These are phyloP conservation scores for Spizaetus ornatus DNA, from an alignment of 2,113 vertebrate species.

Conservation along the genomic window DNA sequence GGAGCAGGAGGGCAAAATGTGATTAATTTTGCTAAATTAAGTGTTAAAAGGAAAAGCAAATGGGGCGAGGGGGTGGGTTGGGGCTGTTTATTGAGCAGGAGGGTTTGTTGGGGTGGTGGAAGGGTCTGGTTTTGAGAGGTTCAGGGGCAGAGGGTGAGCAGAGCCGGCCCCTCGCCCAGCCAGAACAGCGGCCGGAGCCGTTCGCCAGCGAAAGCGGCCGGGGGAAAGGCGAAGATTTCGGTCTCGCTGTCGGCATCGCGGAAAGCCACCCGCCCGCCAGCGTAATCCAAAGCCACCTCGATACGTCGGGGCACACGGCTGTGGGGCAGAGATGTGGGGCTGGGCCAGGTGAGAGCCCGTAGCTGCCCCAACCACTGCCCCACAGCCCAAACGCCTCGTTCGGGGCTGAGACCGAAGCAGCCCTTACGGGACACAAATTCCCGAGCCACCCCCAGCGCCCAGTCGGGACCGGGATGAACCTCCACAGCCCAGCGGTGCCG, in stretches of 20 bases:
- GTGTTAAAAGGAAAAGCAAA: not conserved
- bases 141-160: not conserved
- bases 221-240: not conserved
- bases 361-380: not conserved
- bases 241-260: rapidly evolving
- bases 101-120: no score
- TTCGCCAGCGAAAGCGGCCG: rapidly evolving
- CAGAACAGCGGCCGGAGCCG: not conserved
- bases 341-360: not conserved
- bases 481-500: not conserved
- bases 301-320: rapidly evolving
- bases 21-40: not conserved
- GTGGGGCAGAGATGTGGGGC: not conserved
- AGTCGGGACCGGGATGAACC: rapidly evolving
- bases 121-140: not conserved
- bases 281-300: not conserved
- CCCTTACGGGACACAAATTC: rapidly evolving
- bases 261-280: rapidly evolving
- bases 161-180: not conserved
- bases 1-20: not conserved
- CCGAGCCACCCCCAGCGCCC: not conserved
- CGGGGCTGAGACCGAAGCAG: not conserved
- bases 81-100: not conserved
- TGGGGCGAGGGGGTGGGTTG: rapidly evolving
- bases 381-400: not conserved